phyloP scores from a whole-genome alignment of 1,140 invertebrate species.

The Caenorhabditis latens region DNA sequence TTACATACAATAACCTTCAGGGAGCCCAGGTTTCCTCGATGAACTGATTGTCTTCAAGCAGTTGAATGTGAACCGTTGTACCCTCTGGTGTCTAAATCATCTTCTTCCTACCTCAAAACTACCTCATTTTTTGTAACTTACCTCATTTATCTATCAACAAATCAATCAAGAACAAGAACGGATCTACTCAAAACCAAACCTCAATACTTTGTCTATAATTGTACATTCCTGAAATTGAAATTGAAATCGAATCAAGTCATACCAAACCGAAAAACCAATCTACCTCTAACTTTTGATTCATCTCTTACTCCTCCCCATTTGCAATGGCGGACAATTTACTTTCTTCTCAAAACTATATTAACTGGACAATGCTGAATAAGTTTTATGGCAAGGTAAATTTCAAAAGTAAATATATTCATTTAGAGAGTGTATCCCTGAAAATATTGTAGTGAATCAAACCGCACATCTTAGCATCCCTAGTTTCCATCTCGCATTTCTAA shows the following conservation, averaged over 20 bases:
- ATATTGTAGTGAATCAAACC: no score
- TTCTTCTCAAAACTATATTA: slow-evolving; percentile 61
- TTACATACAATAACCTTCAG: not conserved
- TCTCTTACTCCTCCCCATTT: slow-evolving; percentile 1
- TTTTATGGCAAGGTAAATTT: slow-evolving; percentile 59
- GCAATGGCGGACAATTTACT: slow-evolving; percentile 58
- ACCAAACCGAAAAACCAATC: slow-evolving; percentile 24
- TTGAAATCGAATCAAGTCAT: slow-evolving; percentile 42
- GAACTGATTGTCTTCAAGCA: slow-evolving; percentile 19
- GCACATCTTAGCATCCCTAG: no score
- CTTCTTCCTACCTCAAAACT: slow-evolving; percentile 18
- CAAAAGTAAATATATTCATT: not conserved
- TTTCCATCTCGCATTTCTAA: no score
- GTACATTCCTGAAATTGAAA: slow-evolving; percentile 25
- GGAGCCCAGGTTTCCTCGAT: slow-evolving; percentile 43
- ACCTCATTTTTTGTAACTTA: slow-evolving; percentile 50
- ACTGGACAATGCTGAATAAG: slow-evolving; percentile 65
- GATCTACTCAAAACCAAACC: not conserved
- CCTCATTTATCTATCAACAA: slow-evolving; percentile 37
- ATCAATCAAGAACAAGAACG: slow-evolving; percentile 42
- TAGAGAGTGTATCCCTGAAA: not conserved
- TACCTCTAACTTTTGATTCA: slow-evolving; percentile 6
- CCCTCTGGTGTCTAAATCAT: slow-evolving; percentile 26
- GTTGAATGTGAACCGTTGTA: slow-evolving; percentile 51
- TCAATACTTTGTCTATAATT: slow-evolving; percentile 27